phyloP scores from a whole-genome alignment of 1,140 invertebrate genomes.

The Drosophila tani region DNA sequence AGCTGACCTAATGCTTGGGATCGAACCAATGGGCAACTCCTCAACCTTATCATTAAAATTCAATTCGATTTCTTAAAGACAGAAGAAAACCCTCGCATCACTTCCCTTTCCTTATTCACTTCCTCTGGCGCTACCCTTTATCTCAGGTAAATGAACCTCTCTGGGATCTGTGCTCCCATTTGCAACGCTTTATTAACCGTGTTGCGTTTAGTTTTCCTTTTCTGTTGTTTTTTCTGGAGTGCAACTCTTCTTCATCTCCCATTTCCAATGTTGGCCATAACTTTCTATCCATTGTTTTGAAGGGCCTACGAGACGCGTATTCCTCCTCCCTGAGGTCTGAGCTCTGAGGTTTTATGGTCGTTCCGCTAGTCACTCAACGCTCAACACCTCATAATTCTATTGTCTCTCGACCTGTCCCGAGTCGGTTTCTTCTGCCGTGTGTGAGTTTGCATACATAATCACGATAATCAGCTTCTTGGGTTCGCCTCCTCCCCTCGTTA shows the following conservation, averaged over 20 bases:
- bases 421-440: conserved; percentile 27
- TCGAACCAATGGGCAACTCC: conserved; percentile 14
- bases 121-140: conserved; percentile 22
- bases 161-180: conserved; percentile 42
- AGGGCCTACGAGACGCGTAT: conserved; percentile 6
- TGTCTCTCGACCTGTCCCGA: conserved; percentile 68
- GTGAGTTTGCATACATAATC: conserved; percentile 76
- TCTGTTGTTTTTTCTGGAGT: conserved; percentile 27
- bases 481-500: conserved; percentile 58
- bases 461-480: conserved; percentile 74
- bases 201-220: conserved; percentile 55
- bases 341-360: conserved; percentile 41
- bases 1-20: conserved; percentile 27
- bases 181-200: conserved; percentile 63
- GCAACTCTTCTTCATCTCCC: conserved; percentile 35
- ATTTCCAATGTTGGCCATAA: conserved; percentile 59
- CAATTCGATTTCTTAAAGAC: conserved; percentile 52
- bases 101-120: conserved; percentile 26
- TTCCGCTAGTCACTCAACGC: conserved; percentile 76
- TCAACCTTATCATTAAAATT: conserved; percentile 66
- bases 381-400: conserved; percentile 83
- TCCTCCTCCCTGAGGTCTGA: conserved; percentile 7
- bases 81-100: conserved; percentile 47
- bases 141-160: conserved; percentile 32
- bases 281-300: conserved; percentile 73